Evolutionary conservation across 1,140 invertebrate genomes (phyloP).

Genomic region (Matsumurasca onukii): DNA sequence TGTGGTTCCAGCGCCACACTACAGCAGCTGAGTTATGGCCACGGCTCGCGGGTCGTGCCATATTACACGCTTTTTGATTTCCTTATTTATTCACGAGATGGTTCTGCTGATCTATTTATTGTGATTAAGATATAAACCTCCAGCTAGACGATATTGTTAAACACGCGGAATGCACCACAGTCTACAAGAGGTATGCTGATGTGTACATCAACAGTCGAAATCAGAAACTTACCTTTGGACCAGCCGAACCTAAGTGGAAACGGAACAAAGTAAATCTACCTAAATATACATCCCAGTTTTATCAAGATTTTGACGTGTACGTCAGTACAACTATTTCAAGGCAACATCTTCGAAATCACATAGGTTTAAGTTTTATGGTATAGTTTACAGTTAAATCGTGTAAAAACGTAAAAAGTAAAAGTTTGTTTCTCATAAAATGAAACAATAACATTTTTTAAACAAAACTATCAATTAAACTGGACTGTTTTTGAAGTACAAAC

Average conservation of each 20-base stretch:
- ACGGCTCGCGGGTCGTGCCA: slow-evolving; percentile 18
- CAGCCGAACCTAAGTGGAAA: neutral
- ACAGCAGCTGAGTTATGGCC: slow-evolving; percentile 12
- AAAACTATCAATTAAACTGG: too few relatives aligned
- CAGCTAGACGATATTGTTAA: slow-evolving; percentile 15
- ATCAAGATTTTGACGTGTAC: neutral
- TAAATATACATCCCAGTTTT: neutral
- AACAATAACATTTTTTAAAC: too few relatives aligned
- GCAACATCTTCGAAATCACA: too few relatives aligned
- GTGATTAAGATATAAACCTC: slow-evolving; percentile 30
- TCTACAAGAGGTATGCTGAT: neutral
- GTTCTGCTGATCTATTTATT: slow-evolving; percentile 28
- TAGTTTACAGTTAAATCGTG: too few relatives aligned
- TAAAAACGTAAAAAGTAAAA: too few relatives aligned
- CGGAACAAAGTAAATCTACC: neutral
- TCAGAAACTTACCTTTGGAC: neutral
- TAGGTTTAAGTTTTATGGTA: too few relatives aligned
- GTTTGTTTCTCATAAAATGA: too few relatives aligned
- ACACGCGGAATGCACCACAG: neutral
- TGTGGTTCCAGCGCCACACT: neutral
- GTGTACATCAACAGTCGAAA: neutral
- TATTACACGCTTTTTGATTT: slow-evolving; percentile 32
- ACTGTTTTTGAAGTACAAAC: too few relatives aligned
- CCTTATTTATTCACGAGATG: slow-evolving; percentile 32
- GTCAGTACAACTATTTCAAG: neutral